These are phyloP conservation scores for Typhlomys cinereus DNA, from an alignment of 2,113 vertebrate genomes.

Conservation along the genomic window DNA sequence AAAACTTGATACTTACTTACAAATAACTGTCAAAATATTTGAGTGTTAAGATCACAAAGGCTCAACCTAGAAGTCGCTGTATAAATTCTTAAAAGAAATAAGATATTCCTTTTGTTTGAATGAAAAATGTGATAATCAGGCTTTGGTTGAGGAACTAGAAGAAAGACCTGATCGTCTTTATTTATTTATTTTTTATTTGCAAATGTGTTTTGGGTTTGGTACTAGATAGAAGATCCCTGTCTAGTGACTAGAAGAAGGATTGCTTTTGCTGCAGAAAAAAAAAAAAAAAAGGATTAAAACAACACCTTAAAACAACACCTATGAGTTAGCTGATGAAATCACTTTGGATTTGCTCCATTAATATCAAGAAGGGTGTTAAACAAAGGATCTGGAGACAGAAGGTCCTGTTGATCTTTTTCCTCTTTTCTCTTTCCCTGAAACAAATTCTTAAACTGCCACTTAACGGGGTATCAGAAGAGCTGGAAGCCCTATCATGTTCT, in stretches of 20 bases:
- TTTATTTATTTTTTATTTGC: conserved; percentile 31
- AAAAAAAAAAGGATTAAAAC: background rate
- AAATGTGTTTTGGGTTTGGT: background rate
- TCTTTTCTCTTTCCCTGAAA: background rate
- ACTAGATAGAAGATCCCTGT: background rate
- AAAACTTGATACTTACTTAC: background rate
- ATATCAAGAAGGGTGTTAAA: background rate
- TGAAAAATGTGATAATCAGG: background rate
- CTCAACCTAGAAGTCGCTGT: background rate
- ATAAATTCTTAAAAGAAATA: background rate
- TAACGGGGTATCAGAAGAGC: background rate
- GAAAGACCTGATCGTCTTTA: background rate
- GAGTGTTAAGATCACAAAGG: background rate
- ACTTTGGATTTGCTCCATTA: background rate
- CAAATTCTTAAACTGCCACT: background rate
- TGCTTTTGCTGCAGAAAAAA: background rate
- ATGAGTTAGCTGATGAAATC: background rate
- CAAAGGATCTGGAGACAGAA: background rate
- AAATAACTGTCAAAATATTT: background rate
- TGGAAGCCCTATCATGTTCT: background rate
- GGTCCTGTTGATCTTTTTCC: background rate
- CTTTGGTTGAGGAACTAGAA: background rate
- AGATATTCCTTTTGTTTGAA: background rate
- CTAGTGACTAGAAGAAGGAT: background rate
- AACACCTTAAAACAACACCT: background rate